Percentiles rank a stretch among this genome's conserved stretches.
phyloP scores from a whole-genome alignment of 2,797 vertebrate species.

The Rousettus madagascariensis region DNA sequence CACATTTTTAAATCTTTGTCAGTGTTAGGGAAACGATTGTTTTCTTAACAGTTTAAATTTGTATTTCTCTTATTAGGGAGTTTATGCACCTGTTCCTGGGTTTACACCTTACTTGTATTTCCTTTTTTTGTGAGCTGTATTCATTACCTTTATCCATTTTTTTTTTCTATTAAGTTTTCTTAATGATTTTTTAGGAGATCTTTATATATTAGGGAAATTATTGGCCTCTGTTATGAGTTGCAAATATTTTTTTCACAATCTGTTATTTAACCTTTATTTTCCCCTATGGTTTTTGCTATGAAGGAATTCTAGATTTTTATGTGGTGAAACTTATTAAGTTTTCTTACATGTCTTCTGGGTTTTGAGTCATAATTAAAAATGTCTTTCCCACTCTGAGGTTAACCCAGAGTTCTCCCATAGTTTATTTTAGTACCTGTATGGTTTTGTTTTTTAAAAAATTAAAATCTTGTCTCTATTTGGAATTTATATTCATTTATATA shows the following conservation, averaged over 20 bases:
- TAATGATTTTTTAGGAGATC: neutral
- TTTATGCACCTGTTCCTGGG: neutral
- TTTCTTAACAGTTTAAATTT: neutral
- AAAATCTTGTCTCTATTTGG: neutral
- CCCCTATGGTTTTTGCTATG: neutral
- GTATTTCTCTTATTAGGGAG: neutral
- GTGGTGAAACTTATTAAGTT: neutral
- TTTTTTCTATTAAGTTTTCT: neutral
- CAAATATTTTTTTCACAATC: neutral
- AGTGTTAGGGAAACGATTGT: neutral
- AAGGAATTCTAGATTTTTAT: slow-evolving; percentile 38
- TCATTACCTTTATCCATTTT: neutral
- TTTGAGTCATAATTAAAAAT: neutral
- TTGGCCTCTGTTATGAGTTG: neutral
- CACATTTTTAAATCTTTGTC: neutral
- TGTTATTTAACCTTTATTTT: neutral
- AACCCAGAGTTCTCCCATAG: neutral
- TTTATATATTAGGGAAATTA: neutral
- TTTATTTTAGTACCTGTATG: neutral
- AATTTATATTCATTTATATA: neutral
- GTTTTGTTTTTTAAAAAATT: neutral
- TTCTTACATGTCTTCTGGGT: neutral
- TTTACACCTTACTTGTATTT: neutral
- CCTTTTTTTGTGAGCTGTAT: neutral
- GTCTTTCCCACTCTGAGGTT: neutral